Percentiles rank a stretch among this genome's conserved stretches.
phyloP scores from a whole-genome alignment of 2,797 vertebrate species.

The Oreonectes daqikongensis region DNA sequence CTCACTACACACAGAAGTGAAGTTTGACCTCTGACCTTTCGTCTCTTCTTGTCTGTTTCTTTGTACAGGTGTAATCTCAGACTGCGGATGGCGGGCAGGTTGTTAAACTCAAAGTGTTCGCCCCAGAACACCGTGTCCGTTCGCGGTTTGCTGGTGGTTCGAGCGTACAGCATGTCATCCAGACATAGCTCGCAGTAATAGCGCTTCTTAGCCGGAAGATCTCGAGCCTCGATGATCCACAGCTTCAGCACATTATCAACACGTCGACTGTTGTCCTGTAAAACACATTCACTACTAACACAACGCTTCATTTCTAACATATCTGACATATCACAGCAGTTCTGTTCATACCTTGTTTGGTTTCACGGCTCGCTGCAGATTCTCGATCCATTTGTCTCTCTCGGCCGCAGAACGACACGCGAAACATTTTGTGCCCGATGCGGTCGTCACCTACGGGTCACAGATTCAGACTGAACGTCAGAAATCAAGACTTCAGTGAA shows the following conservation, averaged over 20 bases:
- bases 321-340: too few species aligned
- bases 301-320: too few species aligned
- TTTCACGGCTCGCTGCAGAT: conserved; percentile 90
- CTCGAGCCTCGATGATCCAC: conserved; percentile 96
- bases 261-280: conserved; percentile 93
- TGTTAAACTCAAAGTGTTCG: conserved; percentile 98
- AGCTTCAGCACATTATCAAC: conserved; percentile 95
- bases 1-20: too few species aligned
- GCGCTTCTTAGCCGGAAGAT: conserved; percentile 94
- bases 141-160: conserved; percentile 96
- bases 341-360: conserved; percentile 88
- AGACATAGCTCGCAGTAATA: conserved; percentile 98
- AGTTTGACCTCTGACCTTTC: conserved; percentile 80
- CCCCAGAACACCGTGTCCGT: conserved; percentile 97
- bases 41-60: conserved; percentile 94
- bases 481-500: background rate
- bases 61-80: conserved; percentile 95
- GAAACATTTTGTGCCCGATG: conserved; percentile 93
- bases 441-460: conserved; percentile 85
- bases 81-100: conserved; percentile 91
- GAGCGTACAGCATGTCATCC: conserved; percentile 95
- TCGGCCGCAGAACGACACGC: conserved; percentile 94
- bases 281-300: background rate
- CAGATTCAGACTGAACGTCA: background rate
- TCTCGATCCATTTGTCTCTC: conserved; percentile 97